Evolutionary conservation across 1,140 invertebrate genomes (phyloP), one percentile per base, ranked within the genome.

Genomic region (Holcopasites calliopsidis): DNA sequence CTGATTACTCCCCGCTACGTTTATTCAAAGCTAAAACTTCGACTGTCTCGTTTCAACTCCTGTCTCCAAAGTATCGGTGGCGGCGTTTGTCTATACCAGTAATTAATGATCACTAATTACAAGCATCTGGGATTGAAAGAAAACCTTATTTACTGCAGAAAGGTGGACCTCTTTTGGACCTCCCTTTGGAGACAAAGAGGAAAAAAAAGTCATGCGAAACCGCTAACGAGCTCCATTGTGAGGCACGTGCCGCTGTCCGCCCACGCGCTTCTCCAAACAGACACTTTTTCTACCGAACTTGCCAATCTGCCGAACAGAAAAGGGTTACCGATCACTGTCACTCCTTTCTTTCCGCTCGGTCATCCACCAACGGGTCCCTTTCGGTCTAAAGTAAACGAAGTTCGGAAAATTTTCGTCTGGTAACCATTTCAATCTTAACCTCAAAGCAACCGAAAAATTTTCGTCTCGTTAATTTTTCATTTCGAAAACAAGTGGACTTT

Each of bases 201-300:
- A 74, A 80, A 80, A 73, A 79, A 71, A 78, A 57, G 68, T 76
- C 64, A 77, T 77, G 77, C 55, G 70, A 65, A 80, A 79, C 85
- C 40, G 74, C 54, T 84, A 84, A 81, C 79, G 80, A 82, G 78
- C 54, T 80, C 85, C 58, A 88, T 88, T 88, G 83, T 88, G 38
- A n/a, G 76, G 81, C 85, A 82, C 68, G 75, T 70, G 82, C 79
- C 78, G 75, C 80, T 88, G 85, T 88, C 87, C 87, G 85, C 87
- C 87, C 87, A 88, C 78, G 55, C 62, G 44, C n/a, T 62, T 80
- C 57, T 79, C 47, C 77, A 75, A 85, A 80, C 71, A 65, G 75
- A 83, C 64, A 49, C 70, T 79, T 78, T 77, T 81, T 78, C 40
- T 28, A 21, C 6, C 40, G 47, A 66, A 66, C 57, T 79, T 26